Percentiles rank a stretch among this genome's conserved stretches.
Evolutionary conservation across 2,113 vertebrate genomes (phyloP).

Genomic region (Platysteira castanea): DNA sequence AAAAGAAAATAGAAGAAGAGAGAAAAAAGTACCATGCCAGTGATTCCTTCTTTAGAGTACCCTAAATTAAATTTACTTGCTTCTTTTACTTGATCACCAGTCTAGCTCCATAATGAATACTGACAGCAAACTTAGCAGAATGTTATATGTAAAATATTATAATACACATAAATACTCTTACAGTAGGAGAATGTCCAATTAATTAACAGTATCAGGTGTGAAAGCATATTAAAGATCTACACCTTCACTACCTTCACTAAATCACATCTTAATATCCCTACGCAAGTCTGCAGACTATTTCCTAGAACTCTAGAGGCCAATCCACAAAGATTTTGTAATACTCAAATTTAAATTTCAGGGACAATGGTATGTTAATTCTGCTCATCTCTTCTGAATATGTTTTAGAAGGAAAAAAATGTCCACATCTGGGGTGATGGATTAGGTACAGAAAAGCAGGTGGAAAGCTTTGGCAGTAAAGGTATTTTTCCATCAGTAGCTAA

Average conservation of each 20-base stretch:
- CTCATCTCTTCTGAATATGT: neutral
- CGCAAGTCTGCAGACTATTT: neutral
- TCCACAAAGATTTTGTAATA: neutral
- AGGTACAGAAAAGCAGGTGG: neutral
- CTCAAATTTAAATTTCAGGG: neutral
- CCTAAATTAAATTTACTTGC: neutral
- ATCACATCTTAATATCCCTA: neutral
- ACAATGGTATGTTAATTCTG: neutral
- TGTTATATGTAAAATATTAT: neutral
- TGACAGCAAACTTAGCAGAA: neutral
- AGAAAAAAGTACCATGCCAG: rapidly evolving
- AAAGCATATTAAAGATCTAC: neutral
- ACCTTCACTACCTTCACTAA: neutral
- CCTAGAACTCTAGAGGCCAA: neutral
- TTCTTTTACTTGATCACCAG: neutral
- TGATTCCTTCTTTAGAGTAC: neutral
- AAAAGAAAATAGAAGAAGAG: neutral
- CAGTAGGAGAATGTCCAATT: neutral
- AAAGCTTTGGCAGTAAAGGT: neutral
- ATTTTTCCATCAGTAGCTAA: neutral
- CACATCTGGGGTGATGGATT: neutral
- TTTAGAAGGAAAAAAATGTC: neutral
- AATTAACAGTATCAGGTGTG: neutral
- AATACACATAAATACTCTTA: neutral
- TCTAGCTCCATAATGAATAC: neutral